Base-by-base conservation (phyloP, 2,797 vertebrate species). In the Phoeniculus purpureus region DNA sequence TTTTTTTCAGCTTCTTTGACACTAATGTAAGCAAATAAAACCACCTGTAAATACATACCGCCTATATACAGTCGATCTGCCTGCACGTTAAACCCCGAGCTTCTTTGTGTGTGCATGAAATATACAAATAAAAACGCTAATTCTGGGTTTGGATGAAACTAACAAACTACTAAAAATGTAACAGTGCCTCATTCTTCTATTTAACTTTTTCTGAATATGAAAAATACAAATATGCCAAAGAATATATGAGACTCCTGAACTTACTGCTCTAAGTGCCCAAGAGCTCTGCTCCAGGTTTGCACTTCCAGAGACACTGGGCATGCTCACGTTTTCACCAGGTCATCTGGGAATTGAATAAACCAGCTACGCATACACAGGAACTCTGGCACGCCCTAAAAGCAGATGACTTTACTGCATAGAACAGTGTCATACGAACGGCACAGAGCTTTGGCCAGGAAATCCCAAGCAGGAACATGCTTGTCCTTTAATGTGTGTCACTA, bases 291-390 rank as follows among this genome's bases (percentile, higher is more conserved):
- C 29, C 0, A 3, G 21, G 29, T 80, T 78, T 87, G 70, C 29
- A 20, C 13, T 74, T 85, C 47, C 76, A 93, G 58, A 80, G 79
- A 22, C 47, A 17, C 55, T 65, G 54, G 47, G 7, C 27, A 31
- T 67, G 50, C 43, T 83, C 51, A 19, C 14, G 16, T 54, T 82
- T 62, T 84, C 68, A 60, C 25, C 37, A 55, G 72, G 50, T 74
- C 12, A 86, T 93, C 92, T 94, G 86, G 81, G 86, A 92, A 79
- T 47, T 88, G 56, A 73, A 64, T 88, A 71, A 67, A 91, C 70
- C 47, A 88, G 74, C 40, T 60, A 7, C 56, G 65, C 32, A 27
- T 48, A 32, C 64, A 70, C 51, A 80, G 48, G 82, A 80, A 74
- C 92, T 87, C 75, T 93, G 65, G 75, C 65, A 68, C 54, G 81